phyloP scores from a whole-genome alignment of 2,888 invertebrate genomes.

The Asteroscopus sphinx region DNA sequence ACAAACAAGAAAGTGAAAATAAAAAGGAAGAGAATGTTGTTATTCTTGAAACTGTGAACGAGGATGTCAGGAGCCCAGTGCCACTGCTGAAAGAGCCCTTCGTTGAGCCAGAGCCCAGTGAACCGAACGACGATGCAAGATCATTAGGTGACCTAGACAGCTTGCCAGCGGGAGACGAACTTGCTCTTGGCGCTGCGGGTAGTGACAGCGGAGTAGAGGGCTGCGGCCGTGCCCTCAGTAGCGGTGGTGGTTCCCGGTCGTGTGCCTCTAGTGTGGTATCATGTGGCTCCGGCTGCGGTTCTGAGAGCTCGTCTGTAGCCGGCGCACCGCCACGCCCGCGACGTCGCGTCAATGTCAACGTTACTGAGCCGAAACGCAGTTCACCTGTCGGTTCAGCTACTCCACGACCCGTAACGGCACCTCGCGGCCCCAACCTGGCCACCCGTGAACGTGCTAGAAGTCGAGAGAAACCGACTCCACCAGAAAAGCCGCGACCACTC shows the following conservation, averaged over 20 bases:
- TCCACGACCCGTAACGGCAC: constrained; percentile 86
- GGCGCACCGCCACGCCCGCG: constrained; percentile 84
- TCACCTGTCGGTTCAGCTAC: constrained; percentile 88
- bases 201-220: constrained; percentile 96
- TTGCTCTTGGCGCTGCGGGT: constrained; percentile 90
- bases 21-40: constrained; percentile 63
- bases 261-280: constrained; percentile 95
- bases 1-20: constrained; percentile 65
- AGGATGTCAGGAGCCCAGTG: constrained; percentile 60
- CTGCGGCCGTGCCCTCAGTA: constrained; percentile 92
- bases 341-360: constrained; percentile 90
- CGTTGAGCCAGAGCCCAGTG: constrained; percentile 74
- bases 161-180: constrained; percentile 82
- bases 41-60: constrained; percentile 62
- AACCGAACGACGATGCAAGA: constrained; percentile 81
- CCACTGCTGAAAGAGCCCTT: constrained; percentile 69
- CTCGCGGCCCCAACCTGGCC: constrained; percentile 86
- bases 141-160: constrained; percentile 83
- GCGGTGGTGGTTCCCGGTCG: constrained; percentile 92
- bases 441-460: constrained; percentile 90
- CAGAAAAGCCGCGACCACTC: constrained; percentile 83
- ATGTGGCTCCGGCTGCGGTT: constrained; percentile 94
- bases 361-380: constrained; percentile 87
- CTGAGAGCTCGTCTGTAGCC: constrained; percentile 94
- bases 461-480: constrained; percentile 89